Evolutionary conservation across 2,888 invertebrate genomes (phyloP), one percentile per base, ranked within the genome.

Genomic region (Polylopha cassiicola): DNA sequence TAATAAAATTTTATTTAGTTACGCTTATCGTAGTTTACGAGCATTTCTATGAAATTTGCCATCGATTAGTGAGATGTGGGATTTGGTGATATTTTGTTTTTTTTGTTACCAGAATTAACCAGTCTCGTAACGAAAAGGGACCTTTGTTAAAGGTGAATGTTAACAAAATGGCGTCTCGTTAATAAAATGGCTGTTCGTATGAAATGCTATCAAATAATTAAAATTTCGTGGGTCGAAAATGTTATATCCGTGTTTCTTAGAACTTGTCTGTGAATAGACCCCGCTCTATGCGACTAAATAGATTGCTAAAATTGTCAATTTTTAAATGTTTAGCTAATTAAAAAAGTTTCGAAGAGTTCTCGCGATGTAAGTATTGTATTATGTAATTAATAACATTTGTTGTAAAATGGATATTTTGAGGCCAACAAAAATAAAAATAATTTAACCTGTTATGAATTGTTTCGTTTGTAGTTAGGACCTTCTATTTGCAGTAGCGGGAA

Each of bases 321-420:
- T 79, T 68, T 71, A 77, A 79, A 79, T 73, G 64, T 78, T 73
- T 81, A 81, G 71, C 78, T 68, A 73, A 50, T 37, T 39, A 64
- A 57, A 61, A 70, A 66, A 56, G 51, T 65, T 73, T 74, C 66
- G 59, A 57, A 58, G 64, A 64, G 61, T 73, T 73, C 70, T 78
- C 69, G 69, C 77, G 72, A 57, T 71, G 55, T 73, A 76, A 71
- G 65, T 69, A 66, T 72, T 69, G 66, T 63, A 58, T 65, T 69
- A 59, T 61, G 55, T 68, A 64, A 64, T 68, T 71, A 59, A 53
- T 58, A 57, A 79, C 71, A 78, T 77, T 77, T 78, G 75, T 81
- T 81, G 80, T 81, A 77, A 80, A 81, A 75, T 80, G 65, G 67
- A 76, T 75, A 80, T 72, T 78, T 78, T 77, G 75, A 82, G 70